A percentile compares a stretch with the other conserved stretches of the same genome.
phyloP scores from a whole-genome alignment of 2,113 vertebrate genomes.

The Climacteris rufus region DNA sequence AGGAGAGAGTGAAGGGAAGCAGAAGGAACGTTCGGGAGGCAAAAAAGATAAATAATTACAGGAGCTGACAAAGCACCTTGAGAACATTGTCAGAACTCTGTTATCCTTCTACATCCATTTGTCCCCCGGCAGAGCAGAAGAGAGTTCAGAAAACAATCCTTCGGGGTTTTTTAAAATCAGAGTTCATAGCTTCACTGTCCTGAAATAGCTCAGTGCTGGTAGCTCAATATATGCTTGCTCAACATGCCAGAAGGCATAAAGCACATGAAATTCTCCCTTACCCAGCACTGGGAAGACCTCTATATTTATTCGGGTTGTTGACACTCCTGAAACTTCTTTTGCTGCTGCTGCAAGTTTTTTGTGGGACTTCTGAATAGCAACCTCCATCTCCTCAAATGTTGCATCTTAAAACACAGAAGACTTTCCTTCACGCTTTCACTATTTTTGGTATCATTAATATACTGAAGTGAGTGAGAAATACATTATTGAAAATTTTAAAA shows the following conservation, averaged over 20 bases:
- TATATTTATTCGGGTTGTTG: not conserved
- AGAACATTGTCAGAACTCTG: slow-evolving; percentile 8
- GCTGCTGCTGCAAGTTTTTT: not conserved
- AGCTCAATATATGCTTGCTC: slow-evolving; percentile 22
- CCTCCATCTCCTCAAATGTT: not conserved
- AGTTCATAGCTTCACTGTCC: not conserved
- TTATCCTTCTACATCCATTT: not conserved
- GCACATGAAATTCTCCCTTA: not conserved
- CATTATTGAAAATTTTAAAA: not conserved
- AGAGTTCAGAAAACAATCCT: not conserved
- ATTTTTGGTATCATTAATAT: not conserved
- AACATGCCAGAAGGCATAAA: not conserved
- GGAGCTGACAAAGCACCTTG: slow-evolving; percentile 1
- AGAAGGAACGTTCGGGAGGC: not conserved
- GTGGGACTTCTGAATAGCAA: not conserved
- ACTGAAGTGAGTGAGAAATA: not conserved
- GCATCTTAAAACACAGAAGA: not conserved
- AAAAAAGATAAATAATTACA: not conserved
- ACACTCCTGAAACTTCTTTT: slow-evolving; percentile 8
- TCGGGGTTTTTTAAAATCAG: not conserved
- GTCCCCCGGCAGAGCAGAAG: not conserved
- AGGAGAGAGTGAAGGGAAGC: not conserved
- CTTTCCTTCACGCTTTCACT: not conserved
- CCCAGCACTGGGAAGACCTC: not conserved
- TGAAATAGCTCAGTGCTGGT: not conserved